Evolutionary conservation across 2,888 invertebrate species (phyloP), one percentile per base, ranked within the genome.

Genomic region (Hemithea aestivaria): DNA sequence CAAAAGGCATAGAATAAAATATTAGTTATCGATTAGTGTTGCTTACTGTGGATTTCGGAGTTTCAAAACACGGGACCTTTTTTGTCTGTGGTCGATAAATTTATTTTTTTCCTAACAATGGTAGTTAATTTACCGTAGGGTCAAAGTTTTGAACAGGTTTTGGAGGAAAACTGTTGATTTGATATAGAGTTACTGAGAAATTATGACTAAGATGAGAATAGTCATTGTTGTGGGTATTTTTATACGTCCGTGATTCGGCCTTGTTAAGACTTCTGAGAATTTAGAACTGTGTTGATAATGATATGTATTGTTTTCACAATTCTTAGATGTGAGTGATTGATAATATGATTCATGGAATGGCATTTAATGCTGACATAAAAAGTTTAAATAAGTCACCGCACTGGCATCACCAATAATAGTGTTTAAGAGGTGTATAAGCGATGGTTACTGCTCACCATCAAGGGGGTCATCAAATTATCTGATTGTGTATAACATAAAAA

Each of bases 1-100:
- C 58, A 58, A 54, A 51, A 40, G 47, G 38, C 56, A 46, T 35
- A 55, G 45, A 50, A 43, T 50, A 58, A 53, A 51, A 50, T 60
- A 54, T 55, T 43, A 48, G 34, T 53, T 64, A 71, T 71, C 70
- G 61, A 72, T 70, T 73, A 48, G 62, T 50, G 52, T 61, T 61
- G 69, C 66, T 68, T 63, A 70, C 70, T 58, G 68, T 57, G 48
- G 54, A 58, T 62, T 62, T 50, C 43, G 37, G 43, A 39, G 24
- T 35, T 35, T 40, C 36, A 43, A 36, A 43, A 45, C 26, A 40
- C 31, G 27, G 6, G 20, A 10, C 34, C 27, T 40, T 35, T 40
- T 38, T 36, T 30, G 16, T 26, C 27, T 41, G 9, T 28, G 16
- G 10, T 12, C 28, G 3, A 28, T 27, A 35, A 32, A 16, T 40